Evolutionary conservation across 2,888 invertebrate genomes (phyloP), one percentile per base, ranked within the genome.

Genomic region (Baronia brevicornis): DNA sequence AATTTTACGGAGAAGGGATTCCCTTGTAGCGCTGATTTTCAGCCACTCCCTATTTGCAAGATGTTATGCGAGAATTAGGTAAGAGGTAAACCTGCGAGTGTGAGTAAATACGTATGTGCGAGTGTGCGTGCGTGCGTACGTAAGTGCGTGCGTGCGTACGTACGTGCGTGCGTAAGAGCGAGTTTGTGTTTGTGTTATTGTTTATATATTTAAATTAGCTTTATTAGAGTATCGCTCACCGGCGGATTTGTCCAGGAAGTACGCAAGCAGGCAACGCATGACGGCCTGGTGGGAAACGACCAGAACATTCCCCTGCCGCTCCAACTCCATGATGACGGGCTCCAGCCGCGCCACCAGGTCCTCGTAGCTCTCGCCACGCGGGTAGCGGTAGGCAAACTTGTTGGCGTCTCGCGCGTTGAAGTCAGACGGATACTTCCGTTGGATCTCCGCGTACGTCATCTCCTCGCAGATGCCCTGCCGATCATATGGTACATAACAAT

Each of bases 391-490:
- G 11, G 97, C 96, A 72, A 98, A 99, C 85, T 99, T 99, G 75
- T 98, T 97, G 46, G 93, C 91, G 80, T 99, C 98, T 32, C 99
- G 88, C 7, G 96, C 92, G 43, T 93, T 92, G 79, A 99, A 99
- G 69, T 99, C 99, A 17, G 94, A 93, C 0, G 99, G 99, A 74
- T 93, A 97, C 54, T 94, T 93, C 32, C 89, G 89, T 46, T 94
- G 92, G 49, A 99, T 99, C 75, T 98, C 97, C 51, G 96, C 95
- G 63, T 99, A 99, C 0, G 98, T 98, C 95, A 99, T 95, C 74
- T 98, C 98, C 72, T 99, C 99, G 69, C 99, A 99, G 50, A 97
- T 97, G 31, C 99, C 99, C 96, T 96, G 75, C n/a, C n/a, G n/a
- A n/a, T n/a, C n/a, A n/a, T n/a, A n/a, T n/a, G n/a, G n/a, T n/a